phyloP scores from a whole-genome alignment of 2,797 vertebrate species.

The Alexandromys oeconomus region DNA sequence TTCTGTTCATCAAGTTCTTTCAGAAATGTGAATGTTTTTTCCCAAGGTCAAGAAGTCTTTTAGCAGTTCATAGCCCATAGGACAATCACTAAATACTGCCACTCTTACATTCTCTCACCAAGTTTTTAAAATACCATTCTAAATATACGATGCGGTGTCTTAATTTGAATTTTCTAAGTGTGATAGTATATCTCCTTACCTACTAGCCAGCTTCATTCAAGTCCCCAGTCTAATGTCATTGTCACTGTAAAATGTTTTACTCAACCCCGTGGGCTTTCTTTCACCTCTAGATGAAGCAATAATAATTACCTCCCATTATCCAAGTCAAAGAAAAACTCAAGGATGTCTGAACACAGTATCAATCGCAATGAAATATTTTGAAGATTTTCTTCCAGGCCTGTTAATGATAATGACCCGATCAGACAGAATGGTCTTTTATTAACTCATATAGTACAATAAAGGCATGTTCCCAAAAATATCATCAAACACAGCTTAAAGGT shows the following conservation, averaged over 20 bases:
- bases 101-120: not conserved
- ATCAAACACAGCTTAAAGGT: slow-evolving; percentile 30
- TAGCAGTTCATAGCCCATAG: not conserved
- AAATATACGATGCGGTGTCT: not conserved
- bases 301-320: slow-evolving; percentile 45
- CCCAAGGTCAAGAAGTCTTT: slow-evolving; percentile 18
- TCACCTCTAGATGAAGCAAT: slow-evolving; percentile 44
- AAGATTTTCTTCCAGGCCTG: slow-evolving; percentile 41
- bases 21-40: not conserved
- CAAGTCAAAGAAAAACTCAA: slow-evolving; percentile 60
- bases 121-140: not conserved
- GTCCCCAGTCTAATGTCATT: slow-evolving; percentile 27
- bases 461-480: not conserved
- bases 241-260: slow-evolving; percentile 30
- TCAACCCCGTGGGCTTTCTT: slow-evolving; percentile 25
- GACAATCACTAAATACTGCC: not conserved
- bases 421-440: slow-evolving; percentile 36
- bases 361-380: slow-evolving; percentile 47
- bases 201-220: slow-evolving; percentile 45
- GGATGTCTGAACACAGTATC: slow-evolving; percentile 23
- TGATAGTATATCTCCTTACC: not conserved
- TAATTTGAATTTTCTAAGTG: slow-evolving; percentile 42
- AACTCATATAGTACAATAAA: slow-evolving; percentile 19
- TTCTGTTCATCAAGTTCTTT: slow-evolving; percentile 44
- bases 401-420: slow-evolving; percentile 50